Evolutionary conservation across 2,113 vertebrate species (phyloP).

Genomic region (Chelonoidis abingdonii): DNA sequence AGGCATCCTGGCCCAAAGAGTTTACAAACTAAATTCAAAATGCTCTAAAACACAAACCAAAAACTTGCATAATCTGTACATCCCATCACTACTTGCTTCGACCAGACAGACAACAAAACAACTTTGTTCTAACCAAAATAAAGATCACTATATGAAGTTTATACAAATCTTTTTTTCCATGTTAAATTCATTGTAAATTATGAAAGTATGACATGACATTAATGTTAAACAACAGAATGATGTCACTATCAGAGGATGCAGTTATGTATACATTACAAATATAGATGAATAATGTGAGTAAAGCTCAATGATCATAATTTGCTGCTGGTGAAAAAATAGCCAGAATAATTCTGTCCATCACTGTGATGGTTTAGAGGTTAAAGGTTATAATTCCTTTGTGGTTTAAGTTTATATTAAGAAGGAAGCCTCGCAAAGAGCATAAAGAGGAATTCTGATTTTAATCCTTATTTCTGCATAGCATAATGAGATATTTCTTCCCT

Average conservation of each 20-base stretch:
- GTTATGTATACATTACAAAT: background rate
- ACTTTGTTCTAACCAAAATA: background rate
- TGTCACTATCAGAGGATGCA: background rate
- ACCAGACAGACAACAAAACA: background rate
- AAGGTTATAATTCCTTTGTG: constrained; percentile 13
- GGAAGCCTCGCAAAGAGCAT: background rate
- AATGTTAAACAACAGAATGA: background rate
- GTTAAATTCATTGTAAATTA: background rate
- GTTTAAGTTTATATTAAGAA: constrained; percentile 19
- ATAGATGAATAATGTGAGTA: constrained; percentile 7
- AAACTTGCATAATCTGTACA: background rate
- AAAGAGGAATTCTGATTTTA: constrained; percentile 10
- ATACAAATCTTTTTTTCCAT: background rate
- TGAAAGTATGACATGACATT: background rate
- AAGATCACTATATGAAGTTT: background rate
- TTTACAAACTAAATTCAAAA: background rate
- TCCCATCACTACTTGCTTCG: background rate
- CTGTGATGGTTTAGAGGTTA: background rate
- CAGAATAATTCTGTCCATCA: constrained; percentile 39
- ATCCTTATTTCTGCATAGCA: background rate
- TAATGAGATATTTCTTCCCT: background rate
- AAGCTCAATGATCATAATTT: constrained; percentile 5
- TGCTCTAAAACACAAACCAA: background rate
- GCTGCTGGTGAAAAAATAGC: constrained; percentile 11
- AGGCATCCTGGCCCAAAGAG: background rate